These are phyloP conservation scores for Xestia xanthographa DNA, from an alignment of 2,888 invertebrate genomes.

Conservation along the genomic window DNA sequence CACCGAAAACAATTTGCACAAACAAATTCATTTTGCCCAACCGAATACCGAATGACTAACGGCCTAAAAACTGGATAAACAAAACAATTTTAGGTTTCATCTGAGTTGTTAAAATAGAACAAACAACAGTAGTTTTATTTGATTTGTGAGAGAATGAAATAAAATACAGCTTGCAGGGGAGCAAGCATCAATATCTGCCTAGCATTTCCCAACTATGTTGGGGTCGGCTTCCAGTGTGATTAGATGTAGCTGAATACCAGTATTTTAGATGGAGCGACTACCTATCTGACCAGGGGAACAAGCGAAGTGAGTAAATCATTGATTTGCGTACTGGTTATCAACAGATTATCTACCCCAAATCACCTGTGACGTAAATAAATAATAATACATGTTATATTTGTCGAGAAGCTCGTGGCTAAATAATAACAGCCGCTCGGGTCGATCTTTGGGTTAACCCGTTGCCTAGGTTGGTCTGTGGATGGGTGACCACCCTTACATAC, in stretches of 20 bases:
- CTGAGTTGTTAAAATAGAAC: constrained; percentile 9
- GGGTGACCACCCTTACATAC: too few relatives aligned
- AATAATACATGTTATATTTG: too few relatives aligned
- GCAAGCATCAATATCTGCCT: not conserved
- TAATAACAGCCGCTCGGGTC: too few relatives aligned
- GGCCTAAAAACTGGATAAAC: not conserved
- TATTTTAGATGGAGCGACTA: too few relatives aligned
- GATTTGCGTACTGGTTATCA: too few relatives aligned
- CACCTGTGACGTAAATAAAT: not conserved
- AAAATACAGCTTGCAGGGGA: not conserved
- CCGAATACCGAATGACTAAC: constrained; percentile 20
- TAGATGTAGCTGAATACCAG: too few relatives aligned
- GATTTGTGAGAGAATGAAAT: not conserved
- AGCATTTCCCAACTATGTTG: too few relatives aligned
- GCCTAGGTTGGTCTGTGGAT: too few relatives aligned
- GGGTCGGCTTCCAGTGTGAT: too few relatives aligned
- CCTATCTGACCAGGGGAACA: too few relatives aligned
- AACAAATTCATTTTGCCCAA: constrained; percentile 55
- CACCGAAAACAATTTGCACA: constrained; percentile 44
- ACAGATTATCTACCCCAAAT: not conserved
- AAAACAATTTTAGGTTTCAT: constrained; percentile 6
- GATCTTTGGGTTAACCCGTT: too few relatives aligned
- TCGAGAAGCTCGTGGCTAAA: too few relatives aligned
- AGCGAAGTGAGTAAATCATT: not conserved
- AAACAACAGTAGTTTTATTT: not conserved